These are phyloP conservation scores for Allophyes oxyacanthae DNA, from an alignment of 2,888 invertebrate species.

Conservation along the genomic window DNA sequence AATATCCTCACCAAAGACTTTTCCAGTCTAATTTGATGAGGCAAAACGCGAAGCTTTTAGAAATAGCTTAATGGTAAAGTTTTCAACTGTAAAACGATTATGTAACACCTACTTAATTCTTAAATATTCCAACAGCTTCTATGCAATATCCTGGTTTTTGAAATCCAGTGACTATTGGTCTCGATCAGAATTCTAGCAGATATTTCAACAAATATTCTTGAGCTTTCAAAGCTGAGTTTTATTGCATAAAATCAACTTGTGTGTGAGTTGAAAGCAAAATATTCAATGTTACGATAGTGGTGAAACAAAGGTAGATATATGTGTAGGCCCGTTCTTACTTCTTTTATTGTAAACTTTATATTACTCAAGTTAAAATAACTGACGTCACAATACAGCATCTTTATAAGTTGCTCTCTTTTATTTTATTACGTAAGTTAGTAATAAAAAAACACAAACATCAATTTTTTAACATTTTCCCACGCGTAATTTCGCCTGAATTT, in stretches of 20 bases:
- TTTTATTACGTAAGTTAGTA: too few relatives aligned
- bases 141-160: constrained; percentile 14
- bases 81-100: constrained; percentile 14
- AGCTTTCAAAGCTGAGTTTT: constrained; percentile 18
- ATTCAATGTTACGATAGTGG: constrained; percentile 23
- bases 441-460: too few relatives aligned
- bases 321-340: too few relatives aligned
- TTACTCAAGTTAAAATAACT: not conserved
- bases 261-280: constrained; percentile 28
- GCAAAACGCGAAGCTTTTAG: constrained; percentile 3
- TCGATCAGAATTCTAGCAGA: constrained; percentile 20
- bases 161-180: constrained; percentile 19
- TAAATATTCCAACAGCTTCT: constrained; percentile 21
- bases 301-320: constrained; percentile 26
- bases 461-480: too few relatives aligned
- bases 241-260: constrained; percentile 27
- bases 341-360: constrained; percentile 19
- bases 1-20: constrained; percentile 32
- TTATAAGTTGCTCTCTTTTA: too few relatives aligned
- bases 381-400: too few relatives aligned
- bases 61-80: constrained; percentile 23
- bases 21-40: constrained; percentile 28
- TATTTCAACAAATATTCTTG: constrained; percentile 28
- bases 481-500: too few relatives aligned
- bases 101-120: constrained; percentile 22